Percentiles rank a stretch among this genome's conserved stretches.
Conservation (phyloP, 2,888 invertebrate genomes). For the Bombyx huttoni region DNA sequence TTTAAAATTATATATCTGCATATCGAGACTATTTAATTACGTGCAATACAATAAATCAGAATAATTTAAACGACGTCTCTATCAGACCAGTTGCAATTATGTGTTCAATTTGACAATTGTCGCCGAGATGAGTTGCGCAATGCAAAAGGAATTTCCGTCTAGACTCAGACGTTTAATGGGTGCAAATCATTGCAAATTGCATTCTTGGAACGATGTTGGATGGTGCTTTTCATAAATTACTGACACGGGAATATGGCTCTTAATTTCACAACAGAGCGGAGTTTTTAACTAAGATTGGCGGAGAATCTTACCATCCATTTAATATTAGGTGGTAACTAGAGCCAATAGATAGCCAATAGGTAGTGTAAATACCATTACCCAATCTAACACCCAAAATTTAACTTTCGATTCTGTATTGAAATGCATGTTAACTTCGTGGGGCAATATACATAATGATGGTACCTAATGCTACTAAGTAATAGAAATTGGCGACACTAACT, state of each 20-base stretch:
- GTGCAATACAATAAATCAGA: constrained; percentile 1
- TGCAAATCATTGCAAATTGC: constrained; percentile 62
- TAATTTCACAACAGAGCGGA: not conserved
- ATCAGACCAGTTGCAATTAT: not conserved
- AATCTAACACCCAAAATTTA: too few species aligned
- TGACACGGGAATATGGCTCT: not conserved
- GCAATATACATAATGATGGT: too few species aligned
- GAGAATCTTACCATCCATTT: too few species aligned
- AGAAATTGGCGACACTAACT: too few species aligned
- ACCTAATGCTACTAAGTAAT: too few species aligned
- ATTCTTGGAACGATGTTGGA: constrained; percentile 34
- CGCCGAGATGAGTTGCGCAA: constrained; percentile 41
- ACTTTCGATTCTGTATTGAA: too few species aligned
- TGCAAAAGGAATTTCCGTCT: constrained; percentile 49
- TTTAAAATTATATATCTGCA: not conserved
- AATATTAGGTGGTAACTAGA: too few species aligned
- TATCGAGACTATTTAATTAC: not conserved
- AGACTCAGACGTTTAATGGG: constrained; percentile 49
- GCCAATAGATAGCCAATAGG: too few species aligned
- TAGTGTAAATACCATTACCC: too few species aligned
- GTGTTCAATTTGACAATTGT: constrained; percentile 17
- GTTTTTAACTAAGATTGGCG: not conserved
- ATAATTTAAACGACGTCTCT: constrained; percentile 2
- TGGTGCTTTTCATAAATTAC: constrained; percentile 38
- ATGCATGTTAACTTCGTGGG: too few species aligned